Conservation (phyloP, 2,113 vertebrate genomes). For the Merops nubicus region DNA sequence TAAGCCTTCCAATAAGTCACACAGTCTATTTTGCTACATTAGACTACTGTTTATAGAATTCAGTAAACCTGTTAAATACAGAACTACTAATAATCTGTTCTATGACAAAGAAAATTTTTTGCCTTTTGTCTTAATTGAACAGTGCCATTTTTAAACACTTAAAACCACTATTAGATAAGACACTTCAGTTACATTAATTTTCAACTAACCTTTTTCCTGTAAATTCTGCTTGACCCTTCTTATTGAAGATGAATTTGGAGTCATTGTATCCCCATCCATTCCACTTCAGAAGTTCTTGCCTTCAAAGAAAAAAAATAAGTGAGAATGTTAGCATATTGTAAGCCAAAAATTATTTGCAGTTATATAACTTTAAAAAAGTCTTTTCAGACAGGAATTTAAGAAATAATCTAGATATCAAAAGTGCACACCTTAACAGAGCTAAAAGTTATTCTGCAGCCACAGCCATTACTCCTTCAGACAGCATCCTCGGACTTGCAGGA, state of each 20-base stretch:
- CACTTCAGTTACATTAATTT: neutral
- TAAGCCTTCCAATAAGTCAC: neutral
- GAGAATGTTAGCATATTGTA: neutral
- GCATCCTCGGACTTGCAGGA: neutral
- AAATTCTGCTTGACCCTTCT: slow-evolving; percentile 96
- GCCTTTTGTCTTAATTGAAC: neutral
- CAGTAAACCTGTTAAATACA: neutral
- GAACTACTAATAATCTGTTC: neutral
- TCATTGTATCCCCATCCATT: slow-evolving; percentile 99
- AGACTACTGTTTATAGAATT: neutral
- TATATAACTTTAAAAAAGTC: neutral
- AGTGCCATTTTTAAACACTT: neutral
- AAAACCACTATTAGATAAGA: neutral
- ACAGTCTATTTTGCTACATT: neutral
- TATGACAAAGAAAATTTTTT: neutral
- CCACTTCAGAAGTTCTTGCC: slow-evolving; percentile 98
- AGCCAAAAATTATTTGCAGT: neutral
- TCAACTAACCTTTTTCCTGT: slow-evolving; percentile 90
- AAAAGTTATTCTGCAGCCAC: neutral
- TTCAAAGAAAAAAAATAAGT: slow-evolving; percentile 56
- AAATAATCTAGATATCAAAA: neutral
- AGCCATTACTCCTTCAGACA: neutral
- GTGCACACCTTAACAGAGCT: neutral
- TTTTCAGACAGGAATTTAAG: neutral
- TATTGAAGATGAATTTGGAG: slow-evolving; percentile 93